Conservation (phyloP, 2,113 vertebrate genomes). For the Rissa tridactyla region DNA sequence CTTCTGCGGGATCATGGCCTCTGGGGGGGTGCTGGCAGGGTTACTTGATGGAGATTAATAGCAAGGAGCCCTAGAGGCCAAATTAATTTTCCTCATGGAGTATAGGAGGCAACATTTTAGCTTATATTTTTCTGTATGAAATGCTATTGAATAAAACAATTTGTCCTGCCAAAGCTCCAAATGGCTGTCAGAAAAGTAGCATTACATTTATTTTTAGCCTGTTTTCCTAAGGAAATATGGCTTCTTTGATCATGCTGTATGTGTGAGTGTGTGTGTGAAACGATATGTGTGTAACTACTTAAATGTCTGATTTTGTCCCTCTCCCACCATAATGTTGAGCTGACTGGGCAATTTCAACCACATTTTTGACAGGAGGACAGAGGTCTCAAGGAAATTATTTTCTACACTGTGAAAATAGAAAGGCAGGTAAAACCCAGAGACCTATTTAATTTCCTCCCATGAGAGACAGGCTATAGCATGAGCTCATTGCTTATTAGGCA, state of each 20-base stretch:
- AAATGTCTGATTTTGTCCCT: slow-evolving; percentile 19
- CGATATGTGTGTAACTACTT: background rate
- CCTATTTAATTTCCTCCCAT: background rate
- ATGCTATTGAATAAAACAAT: slow-evolving; percentile 20
- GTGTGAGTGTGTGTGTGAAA: background rate
- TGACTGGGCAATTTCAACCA: background rate
- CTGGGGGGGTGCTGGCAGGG: background rate
- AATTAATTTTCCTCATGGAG: slow-evolving; percentile 25
- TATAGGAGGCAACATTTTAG: background rate
- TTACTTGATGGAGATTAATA: slow-evolving; percentile 35
- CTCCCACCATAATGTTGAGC: background rate
- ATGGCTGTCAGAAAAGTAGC: slow-evolving; percentile 26
- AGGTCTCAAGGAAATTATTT: slow-evolving; percentile 11
- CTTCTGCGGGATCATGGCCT: background rate
- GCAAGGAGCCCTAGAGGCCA: background rate
- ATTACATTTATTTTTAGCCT: slow-evolving; percentile 28
- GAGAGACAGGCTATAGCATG: background rate
- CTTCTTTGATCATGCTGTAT: slow-evolving; percentile 1
- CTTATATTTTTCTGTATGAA: slow-evolving; percentile 8
- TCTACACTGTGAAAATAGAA: slow-evolving; percentile 11
- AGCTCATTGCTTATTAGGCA: background rate
- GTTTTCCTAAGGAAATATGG: slow-evolving; percentile 36
- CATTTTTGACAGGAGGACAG: slow-evolving; percentile 1
- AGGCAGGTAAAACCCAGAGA: background rate
- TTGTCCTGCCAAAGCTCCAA: slow-evolving; percentile 25